Base-by-base conservation (phyloP, 1,140 invertebrate genomes). In the Papilio glaucus region DNA sequence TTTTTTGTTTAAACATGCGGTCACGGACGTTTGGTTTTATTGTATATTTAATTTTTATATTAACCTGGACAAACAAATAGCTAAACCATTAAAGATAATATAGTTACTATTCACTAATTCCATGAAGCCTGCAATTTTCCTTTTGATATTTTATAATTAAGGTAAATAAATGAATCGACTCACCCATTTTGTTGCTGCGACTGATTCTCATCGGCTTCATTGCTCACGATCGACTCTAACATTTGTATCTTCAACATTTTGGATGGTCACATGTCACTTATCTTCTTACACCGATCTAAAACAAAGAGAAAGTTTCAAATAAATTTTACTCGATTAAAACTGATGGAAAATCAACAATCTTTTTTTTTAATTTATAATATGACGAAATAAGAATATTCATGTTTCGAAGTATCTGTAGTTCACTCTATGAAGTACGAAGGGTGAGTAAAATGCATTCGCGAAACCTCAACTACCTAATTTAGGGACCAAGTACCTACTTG, bases 241-340 rank as follows among this genome's bases (percentile, higher is more conserved):
- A 92, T 92, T 81, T 92, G 90, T 89, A 92, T 92, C 84, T 92
- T 92, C 82, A 92, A 82, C 90, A 92, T 92, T 82, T 71, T 90
- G 72, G 78, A 77, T 73, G 72, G 78, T 92, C 84, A 92, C 90
- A 92, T 91, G 89, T 86, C 90, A 90, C 63, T 80, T 68, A 29
- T 71, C 73, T 70, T 53, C 60, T 71, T 71, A 42, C 0, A 49
- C 26, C 42, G 38, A 67, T 33, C 77, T 78, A 69, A 15, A 78
- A 78, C 61, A 78, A 73, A 72, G 4, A 72, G n/a, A n/a, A n/a
- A n/a, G n/a, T n/a, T n/a, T n/a, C n/a, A n/a, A n/a, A n/a, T n/a
- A n/a, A n/a, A n/a, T n/a, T n/a, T n/a, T n/a, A n/a, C n/a, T n/a
- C n/a, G n/a, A n/a, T n/a, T n/a, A n/a, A n/a, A n/a, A n/a, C n/a